Percentiles rank a stretch among this genome's conserved stretches.
Evolutionary conservation across 1,140 invertebrate species (phyloP).

Genomic region (Glomeris maerens): DNA sequence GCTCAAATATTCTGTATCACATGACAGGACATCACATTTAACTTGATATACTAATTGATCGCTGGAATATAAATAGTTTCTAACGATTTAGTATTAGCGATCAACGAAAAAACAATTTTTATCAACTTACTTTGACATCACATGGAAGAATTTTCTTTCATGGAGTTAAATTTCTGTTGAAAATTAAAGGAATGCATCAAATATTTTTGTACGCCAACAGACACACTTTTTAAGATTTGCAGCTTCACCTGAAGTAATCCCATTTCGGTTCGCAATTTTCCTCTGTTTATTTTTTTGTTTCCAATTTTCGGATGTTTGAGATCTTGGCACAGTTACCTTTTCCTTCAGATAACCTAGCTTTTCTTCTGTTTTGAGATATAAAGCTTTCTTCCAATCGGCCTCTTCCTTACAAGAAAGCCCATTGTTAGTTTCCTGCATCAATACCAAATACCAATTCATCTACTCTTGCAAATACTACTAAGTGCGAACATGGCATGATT

Average conservation of each 20-base stretch:
- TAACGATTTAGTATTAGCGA: background rate
- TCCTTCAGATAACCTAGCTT: constrained; percentile 6
- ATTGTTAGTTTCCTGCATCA: constrained; percentile 28
- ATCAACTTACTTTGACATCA: constrained; percentile 52
- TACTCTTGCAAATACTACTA: too few species aligned
- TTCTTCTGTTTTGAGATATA: constrained; percentile 30
- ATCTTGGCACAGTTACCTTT: constrained; percentile 6
- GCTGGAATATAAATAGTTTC: too few species aligned
- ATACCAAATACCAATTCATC: too few species aligned
- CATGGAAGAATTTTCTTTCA: constrained; percentile 95
- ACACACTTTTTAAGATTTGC: constrained; percentile 16
- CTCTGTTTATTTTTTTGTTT: constrained; percentile 6
- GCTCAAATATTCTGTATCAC: background rate
- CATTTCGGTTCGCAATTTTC: constrained; percentile 1
- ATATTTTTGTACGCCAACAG: background rate
- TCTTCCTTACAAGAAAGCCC: constrained; percentile 32
- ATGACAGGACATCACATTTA: background rate
- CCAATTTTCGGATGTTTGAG: background rate
- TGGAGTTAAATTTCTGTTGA: constrained; percentile 95
- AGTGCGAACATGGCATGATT: too few species aligned
- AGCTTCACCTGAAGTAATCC: constrained; percentile 1
- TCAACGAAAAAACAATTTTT: too few species aligned
- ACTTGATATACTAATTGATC: too few species aligned
- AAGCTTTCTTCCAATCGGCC: constrained; percentile 30
- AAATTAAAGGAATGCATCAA: constrained; percentile 44